Evolutionary conservation across 2,888 invertebrate genomes (phyloP), one percentile per base, ranked within the genome.

Genomic region (Orchestes rusci): DNA sequence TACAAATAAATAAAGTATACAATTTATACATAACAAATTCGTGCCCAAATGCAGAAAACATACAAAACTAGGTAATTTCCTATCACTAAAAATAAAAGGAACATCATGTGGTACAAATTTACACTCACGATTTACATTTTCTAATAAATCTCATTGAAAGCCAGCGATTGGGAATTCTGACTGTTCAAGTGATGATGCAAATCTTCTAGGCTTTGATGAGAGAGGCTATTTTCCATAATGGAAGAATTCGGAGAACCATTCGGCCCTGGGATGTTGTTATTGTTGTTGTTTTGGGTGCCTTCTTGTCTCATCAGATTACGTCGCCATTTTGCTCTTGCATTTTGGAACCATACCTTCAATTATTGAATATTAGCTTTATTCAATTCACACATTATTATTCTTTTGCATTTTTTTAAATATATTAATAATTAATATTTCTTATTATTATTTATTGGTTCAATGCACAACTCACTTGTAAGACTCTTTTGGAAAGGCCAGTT

Each of bases 281-380:
- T 53, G 43, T 66, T 39, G 13, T 16, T 31, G 13, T 40, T 40
- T 16, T 36, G 64, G 13, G 63, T 61, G 20, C 79, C 77, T 62
- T 91, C 90, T 62, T 89, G 90, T 37, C 90, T 73, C 84, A 90
- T 87, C 65, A 90, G 79, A 68, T 90, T 95, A 39, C 97, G 80
- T 54, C 99, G 81, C 88, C 94, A 97, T 73, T 99, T 99, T 27
- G 97, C 99, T 39, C 97, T 76, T 0, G 97, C 96, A 67, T 99
- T 99, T 79, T 99, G 97, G 70, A 97, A 97, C 97, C 97, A 97
- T 1, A 97, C 96, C 95, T 97, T 60, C 53, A 30, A 38, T n/a
- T n/a, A n/a, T n/a, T n/a, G n/a, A n/a, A n/a, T n/a, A n/a, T n/a
- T n/a, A n/a, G n/a, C n/a, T n/a, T n/a, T n/a, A n/a, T n/a, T n/a